Evolutionary conservation across 2,797 vertebrate species (phyloP), one percentile per base, ranked within the genome.

Genomic region (Ceryle rudis): DNA sequence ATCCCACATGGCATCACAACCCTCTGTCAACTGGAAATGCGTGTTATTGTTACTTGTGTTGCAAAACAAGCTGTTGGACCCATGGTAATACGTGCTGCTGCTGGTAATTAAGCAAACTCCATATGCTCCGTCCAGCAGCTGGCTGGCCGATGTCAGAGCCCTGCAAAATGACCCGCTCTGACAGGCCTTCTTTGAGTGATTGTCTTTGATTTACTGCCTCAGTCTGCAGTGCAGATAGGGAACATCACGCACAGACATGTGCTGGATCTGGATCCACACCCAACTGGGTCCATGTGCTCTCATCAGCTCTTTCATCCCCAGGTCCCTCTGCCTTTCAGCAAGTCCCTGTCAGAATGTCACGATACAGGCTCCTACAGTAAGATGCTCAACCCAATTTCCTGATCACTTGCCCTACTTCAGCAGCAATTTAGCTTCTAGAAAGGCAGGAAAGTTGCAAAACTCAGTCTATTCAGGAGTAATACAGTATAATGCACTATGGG

Each of bases 101-200:
- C 72, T 58, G 82, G 69, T 2, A 10, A 39, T 52, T 46, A 74
- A 80, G 81, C 77, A 81, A 90, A 73, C 49, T 69, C 74, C 71
- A 74, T 61, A 26, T 47, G 85, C 81, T 86, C 73, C 1, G 1
- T 79, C 55, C 79, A 20, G 81, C 93, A 67, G 90, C 92, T 81
- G 90, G 65, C 90, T 88, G 94, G 82, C 51, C 60, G 44, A 5
- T 81, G 77, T 52, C 92, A 79, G n/a, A 82, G 86, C 91, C 75
- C 87, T 55, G 72, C 5, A 2, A 52, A 70, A 41, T 17, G 89
- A 77, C 51, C 91, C 69, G 71, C 71, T 87, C 51, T 52, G 14
- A 20, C 89, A 91, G 35, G 19, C 33, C 78, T 67, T 23, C 41
- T 80, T 20, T 67, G 12, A 31, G 60, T 8, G 80, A 42, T 10